Evolutionary conservation across 2,113 vertebrate species (phyloP).

Genomic region (Takifugu flavidus): DNA sequence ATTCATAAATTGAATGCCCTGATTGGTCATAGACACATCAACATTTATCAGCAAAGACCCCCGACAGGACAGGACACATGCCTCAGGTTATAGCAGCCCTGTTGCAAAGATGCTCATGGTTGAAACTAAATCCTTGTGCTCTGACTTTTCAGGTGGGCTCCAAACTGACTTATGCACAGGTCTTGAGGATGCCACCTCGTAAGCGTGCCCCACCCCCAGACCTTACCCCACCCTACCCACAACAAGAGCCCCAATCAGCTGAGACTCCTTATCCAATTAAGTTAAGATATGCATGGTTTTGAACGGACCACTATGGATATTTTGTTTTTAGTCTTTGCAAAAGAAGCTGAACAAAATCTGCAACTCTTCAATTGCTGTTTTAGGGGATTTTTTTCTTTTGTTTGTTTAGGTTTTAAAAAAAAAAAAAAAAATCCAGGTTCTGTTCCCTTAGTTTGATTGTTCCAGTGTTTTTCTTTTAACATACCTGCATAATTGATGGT

Average conservation of each 20-base stretch:
- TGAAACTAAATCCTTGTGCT: conserved; percentile 8
- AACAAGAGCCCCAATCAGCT: neutral
- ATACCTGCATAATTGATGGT: no score
- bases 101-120: no score
- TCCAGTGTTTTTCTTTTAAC: no score
- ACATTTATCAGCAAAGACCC: no score
- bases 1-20: no score
- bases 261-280: neutral
- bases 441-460: neutral
- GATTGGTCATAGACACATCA: no score
- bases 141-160: conserved; percentile 77
- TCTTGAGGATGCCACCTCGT: conserved; percentile 81
- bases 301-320: neutral
- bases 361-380: conserved; percentile 15
- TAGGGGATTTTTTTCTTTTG: conserved; percentile 23
- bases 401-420: neutral
- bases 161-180: conserved; percentile 86
- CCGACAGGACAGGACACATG: no score
- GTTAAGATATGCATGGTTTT: neutral
- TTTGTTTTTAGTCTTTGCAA: neutral
- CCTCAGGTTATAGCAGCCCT: no score
- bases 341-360: neutral
- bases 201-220: conserved; percentile 67
- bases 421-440: conserved; percentile 1
- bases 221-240: conserved; percentile 61